Base-by-base conservation (phyloP, 2,797 vertebrate species). In the Gouania willdenowi region DNA sequence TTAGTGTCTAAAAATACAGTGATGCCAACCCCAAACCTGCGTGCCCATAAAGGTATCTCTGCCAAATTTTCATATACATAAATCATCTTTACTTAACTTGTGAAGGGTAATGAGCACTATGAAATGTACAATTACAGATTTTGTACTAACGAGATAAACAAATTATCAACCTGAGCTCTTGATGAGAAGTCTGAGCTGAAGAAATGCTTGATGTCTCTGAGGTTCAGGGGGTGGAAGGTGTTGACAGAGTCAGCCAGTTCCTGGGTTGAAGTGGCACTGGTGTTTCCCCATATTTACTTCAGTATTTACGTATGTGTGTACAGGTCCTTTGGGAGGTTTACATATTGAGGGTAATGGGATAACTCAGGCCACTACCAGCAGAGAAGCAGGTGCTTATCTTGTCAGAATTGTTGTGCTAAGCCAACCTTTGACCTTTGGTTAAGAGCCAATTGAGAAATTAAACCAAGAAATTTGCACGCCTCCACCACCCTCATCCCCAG, bases 351-450 rank as follows among this genome's bases (percentile, higher is more conserved):
- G 76, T 79, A 79, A 75, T 68, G 67, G 79, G 61, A 79, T 81
- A 77, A 81, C 71, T 76, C 48, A 48, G 36, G 74, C 32, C 63
- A 61, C 66, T 20, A 53, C 57, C 47, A 46, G 50, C 39, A 46
- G 45, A 75, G 76, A 91, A 89, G 77, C 92, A 93, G 91, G 92
- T 94, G 92, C 93, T 92, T 85, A 87, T 91, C 84, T 90, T 89
- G 90, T 91, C 85, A 79, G 82, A 86, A 84, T 74, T 90, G 82
- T 85, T 84, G 75, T 92, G 89, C 90, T 91, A 89, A 92, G 71
- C 84, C 71, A 82, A 91, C 83, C 89, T 91, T 79, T 83, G 85
- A 88, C 92, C 91, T 81, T 85, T 66, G 71, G 87, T 91, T 89
- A 85, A 88, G 80, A 88, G 89, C 88, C 91, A 91, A 92, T 90